phyloP scores from a whole-genome alignment of 2,113 vertebrate genomes.

The Pleuronectes platessa region DNA sequence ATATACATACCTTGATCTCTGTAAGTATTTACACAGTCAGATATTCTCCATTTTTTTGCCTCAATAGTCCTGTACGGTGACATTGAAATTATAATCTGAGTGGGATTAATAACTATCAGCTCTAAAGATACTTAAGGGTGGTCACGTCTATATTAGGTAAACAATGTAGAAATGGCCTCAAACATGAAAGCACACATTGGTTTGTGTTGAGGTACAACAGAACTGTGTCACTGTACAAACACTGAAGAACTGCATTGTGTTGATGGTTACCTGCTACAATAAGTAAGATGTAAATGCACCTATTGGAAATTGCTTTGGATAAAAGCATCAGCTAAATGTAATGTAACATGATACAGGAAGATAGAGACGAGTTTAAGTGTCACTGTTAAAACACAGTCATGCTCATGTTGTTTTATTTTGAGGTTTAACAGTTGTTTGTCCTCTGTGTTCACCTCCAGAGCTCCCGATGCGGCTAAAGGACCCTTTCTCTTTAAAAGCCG shows the following conservation, averaged over 20 bases:
- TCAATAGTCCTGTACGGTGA: background rate
- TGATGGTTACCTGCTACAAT: background rate
- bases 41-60: background rate
- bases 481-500: conserved; percentile 86
- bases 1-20: too few species aligned
- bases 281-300: background rate
- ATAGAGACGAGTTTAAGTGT: background rate
- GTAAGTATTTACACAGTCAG: background rate
- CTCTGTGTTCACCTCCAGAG: conserved; percentile 60
- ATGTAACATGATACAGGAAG: background rate
- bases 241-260: background rate
- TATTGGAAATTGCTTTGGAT: too few species aligned
- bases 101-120: background rate
- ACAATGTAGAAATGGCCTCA: background rate
- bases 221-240: background rate
- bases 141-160: background rate
- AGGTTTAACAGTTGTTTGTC: background rate
- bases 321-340: too few species aligned
- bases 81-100: background rate
- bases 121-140: background rate
- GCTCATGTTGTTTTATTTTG: background rate
- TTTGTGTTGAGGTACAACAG: background rate
- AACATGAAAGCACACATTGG: background rate
- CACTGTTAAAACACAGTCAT: background rate
- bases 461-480: conserved; percentile 98